A percentile compares a stretch with the other conserved stretches of the same genome.
Conservation (phyloP, 2,113 vertebrate genomes). For the Amazona guildingii region DNA sequence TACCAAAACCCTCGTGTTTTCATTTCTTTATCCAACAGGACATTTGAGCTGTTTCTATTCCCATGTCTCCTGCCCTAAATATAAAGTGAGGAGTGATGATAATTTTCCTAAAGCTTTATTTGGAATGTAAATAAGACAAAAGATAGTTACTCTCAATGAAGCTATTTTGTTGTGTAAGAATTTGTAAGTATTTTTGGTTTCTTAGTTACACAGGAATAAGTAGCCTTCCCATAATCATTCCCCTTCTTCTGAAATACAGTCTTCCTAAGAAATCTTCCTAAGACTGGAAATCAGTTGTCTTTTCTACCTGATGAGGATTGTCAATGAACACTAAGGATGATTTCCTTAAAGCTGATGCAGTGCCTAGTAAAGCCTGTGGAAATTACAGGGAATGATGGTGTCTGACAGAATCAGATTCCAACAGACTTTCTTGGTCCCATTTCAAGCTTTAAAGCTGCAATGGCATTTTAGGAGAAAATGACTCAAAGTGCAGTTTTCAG, state of each 20-base stretch:
- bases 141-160: not conserved
- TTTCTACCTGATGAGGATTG: not conserved
- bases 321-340: not conserved
- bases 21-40: not conserved
- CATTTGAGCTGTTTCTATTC: not conserved
- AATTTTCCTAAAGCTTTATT: not conserved
- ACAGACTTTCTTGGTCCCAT: not conserved
- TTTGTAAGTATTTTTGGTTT: slow-evolving; percentile 23
- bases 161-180: not conserved
- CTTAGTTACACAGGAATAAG: not conserved
- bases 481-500: not conserved
- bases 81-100: not conserved
- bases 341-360: not conserved
- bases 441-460: not conserved
- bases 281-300: not conserved
- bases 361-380: not conserved
- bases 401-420: not conserved
- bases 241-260: not conserved
- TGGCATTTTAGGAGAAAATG: not conserved
- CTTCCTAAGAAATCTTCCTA: not conserved
- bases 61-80: not conserved
- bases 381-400: not conserved
- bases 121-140: not conserved
- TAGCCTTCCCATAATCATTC: not conserved
- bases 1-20: not conserved